Conservation (phyloP, 2,888 invertebrate genomes). For the Heteromurus nitidus region DNA sequence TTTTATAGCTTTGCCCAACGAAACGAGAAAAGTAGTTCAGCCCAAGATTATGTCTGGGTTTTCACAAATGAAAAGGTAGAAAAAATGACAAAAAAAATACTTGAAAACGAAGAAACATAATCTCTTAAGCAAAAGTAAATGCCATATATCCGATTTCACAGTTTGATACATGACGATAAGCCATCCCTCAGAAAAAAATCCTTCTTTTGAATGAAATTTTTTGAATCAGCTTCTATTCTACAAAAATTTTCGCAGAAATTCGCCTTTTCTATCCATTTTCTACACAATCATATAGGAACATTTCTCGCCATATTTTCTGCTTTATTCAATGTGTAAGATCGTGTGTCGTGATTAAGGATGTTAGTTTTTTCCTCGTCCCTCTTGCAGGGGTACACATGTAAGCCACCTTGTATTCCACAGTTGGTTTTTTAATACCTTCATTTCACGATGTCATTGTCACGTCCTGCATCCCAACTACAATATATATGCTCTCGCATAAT, state of each 20-base stretch:
- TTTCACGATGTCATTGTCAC: slow-evolving; percentile 27
- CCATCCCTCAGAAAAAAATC: no score
- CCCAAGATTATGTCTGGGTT: no score
- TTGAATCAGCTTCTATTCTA: no score
- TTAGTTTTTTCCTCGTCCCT: not conserved
- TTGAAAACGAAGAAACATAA: no score
- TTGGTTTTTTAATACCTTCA: not conserved
- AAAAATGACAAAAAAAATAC: no score
- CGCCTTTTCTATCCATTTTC: not conserved
- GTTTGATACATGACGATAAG: not conserved
- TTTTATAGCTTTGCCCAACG: no score
- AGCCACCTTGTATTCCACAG: not conserved
- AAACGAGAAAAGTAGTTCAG: no score
- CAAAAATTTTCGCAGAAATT: slow-evolving; percentile 4
- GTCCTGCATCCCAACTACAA: no score
- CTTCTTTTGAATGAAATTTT: no score
- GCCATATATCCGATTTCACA: not conserved
- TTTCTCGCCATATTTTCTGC: slow-evolving; percentile 5
- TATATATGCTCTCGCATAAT: not conserved
- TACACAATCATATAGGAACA: not conserved
- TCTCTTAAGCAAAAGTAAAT: no score
- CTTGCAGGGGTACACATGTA: not conserved
- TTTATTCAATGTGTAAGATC: slow-evolving; percentile 21
- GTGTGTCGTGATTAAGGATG: slow-evolving; percentile 15
- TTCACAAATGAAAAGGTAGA: no score